Base-by-base conservation (phyloP, 2,113 vertebrate genomes). In the Podocnemis expansa region DNA sequence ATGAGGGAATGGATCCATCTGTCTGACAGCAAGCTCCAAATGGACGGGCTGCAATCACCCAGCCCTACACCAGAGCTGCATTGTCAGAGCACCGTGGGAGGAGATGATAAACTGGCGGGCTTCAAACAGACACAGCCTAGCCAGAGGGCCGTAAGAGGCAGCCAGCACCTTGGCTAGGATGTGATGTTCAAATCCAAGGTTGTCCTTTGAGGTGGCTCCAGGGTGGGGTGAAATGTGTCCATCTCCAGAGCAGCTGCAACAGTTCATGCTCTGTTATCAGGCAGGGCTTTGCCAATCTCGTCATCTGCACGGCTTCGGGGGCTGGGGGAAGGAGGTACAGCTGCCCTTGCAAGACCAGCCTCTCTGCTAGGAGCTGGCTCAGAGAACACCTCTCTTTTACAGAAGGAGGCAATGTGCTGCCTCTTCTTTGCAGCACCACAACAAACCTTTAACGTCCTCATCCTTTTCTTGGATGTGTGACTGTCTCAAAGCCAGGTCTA, bases 151-250 rank as follows among this genome's bases (percentile, higher is more conserved):
- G 95, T 9, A 29, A 94, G 93, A 19, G 63, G 91, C 93, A 34
- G 95, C 96, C 95, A 96, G 84, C 47, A 86, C 93, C 94, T 90
- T 3, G 17, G 92, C 89, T 88, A 92, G 94, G 96, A 95, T 91
- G 94, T 12, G 43, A 79, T 19, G 54, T 41, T 21, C 10, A 11
- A 52, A 87, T 85, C 88, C 91, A 84, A 78, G 94, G 41, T 92
- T 82, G 0, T 88, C 94, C 95, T 95, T 91, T 93, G 94, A 97
- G 92, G 95, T 1, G 2, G 84, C 8, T 92, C 89, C 95, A 96
- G 91, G 17, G 90, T 4, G 2, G 80, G 12, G 88, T 0, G 89
- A 90, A 87, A 88, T 89, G 94, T 55, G 92, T 86, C 29, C 78
- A 94, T 93, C 89, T 95, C 93, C 2, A 8, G 80, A 93, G 94